A percentile compares a stretch with the other conserved stretches of the same genome.
These are phyloP conservation scores for Ficedula albicollis DNA, from an alignment of 2,797 vertebrate species.

Conservation along the genomic window DNA sequence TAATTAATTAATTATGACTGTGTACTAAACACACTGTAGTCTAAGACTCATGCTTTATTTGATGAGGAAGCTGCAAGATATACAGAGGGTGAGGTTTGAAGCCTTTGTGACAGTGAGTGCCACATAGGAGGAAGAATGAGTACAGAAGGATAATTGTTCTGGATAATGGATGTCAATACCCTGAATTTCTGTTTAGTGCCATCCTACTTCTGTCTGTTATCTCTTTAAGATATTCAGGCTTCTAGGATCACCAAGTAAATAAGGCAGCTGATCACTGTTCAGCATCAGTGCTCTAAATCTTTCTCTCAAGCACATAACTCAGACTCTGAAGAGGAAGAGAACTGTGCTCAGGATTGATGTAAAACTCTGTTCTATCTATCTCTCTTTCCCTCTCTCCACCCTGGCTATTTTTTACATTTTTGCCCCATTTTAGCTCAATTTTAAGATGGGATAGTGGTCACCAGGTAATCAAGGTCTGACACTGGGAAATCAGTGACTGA, in stretches of 20 bases:
- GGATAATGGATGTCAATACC: not conserved
- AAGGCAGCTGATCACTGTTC: not conserved
- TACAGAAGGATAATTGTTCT: not conserved
- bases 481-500: not conserved
- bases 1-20: not conserved
- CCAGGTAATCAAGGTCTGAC: not conserved
- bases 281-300: slow-evolving; percentile 8
- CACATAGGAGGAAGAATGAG: not conserved
- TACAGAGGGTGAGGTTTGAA: not conserved
- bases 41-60: not conserved
- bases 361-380: not conserved
- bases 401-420: not conserved
- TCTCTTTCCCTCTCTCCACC: accelerated
- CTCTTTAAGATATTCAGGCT: not conserved
- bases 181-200: not conserved
- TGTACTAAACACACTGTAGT: not conserved
- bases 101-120: not conserved
- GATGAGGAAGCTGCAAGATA: not conserved
- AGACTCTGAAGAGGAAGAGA: not conserved
- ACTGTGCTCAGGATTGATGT: not conserved
- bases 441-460: not conserved
- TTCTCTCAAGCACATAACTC: not conserved
- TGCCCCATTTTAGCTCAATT: not conserved
- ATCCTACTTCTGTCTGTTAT: not conserved
- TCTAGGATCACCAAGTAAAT: not conserved